Base-by-base conservation (phyloP, 2,113 vertebrate genomes). In the Campylomormyrus tamandua region DNA sequence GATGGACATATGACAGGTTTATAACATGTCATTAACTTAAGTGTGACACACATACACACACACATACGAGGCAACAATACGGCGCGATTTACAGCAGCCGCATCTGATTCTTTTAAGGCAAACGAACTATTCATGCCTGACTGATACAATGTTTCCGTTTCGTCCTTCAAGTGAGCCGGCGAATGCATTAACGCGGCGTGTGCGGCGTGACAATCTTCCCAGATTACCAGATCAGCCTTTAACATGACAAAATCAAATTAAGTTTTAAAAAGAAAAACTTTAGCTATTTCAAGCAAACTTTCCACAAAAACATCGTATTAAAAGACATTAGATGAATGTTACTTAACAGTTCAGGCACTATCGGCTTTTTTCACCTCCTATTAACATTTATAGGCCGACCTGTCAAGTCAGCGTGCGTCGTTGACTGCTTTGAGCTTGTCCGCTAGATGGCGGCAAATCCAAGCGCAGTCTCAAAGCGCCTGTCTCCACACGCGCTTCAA, bases 401-500 rank as follows among this genome's bases (percentile, higher is more conserved):
- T 5, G 24, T 31, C 27, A 31, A 0, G 3, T 11, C 2, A 48
- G 7, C 19, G 46, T 48, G 46, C 39, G 24, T 13, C 83, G 39
- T 19, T 45, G 39, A 84, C 19, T 84, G 7, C 24, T 6, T 10
- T 21, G 24, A 48, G 19, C 83, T 70, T 70, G 2, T 86, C 48
- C 83, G 45, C 48, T 86, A 86, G 83, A 50, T 50, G 83, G 83
- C 83, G 45, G 46, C 48, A 86, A 86, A 86, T 48, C 42, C 83
- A 86, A 86, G 48, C 46, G 21, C 6, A 77, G 70, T 19, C n/a
- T 77, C 24, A 27, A 66, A 66, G 58, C 27, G 74, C 35, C 74
- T 11, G 5, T 80, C 74, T 80, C 74, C 31, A 35, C 70, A 17
- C 13, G 17, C 70, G 13, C 10, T 35, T 74, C 66, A 35, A 74